Evolutionary conservation across 2,888 invertebrate species (phyloP), one percentile per base, ranked within the genome.

Genomic region (Cylloceria caligata): DNA sequence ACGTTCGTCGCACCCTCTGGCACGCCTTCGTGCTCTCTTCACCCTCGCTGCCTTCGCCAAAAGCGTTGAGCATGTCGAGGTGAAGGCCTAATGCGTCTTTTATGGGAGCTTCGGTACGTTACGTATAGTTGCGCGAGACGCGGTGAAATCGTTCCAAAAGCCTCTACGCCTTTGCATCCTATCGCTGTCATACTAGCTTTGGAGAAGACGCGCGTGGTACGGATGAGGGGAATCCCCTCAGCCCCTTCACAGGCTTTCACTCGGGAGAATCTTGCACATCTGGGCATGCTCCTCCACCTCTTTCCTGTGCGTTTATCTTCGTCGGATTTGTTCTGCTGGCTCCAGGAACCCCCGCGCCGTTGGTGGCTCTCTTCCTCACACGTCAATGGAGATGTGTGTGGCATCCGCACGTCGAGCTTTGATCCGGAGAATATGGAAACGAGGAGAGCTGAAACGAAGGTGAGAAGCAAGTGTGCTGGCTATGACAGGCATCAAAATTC

Each of bases 11-110:
- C 42, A 36, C 30, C 62, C 49, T 39, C 60, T 72, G 69, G 52
- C 67, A 21, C 60, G 39, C 57, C 30, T 62, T 34, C 57, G 42
- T 47, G 24, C 62, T 36, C 45, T 60, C 67, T 49, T 69, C 62
- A 36, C 62, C 67, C 79, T 34, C 73, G 42, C 27, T 30, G 45
- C 42, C 68, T 65, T 45, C 60, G 19, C 52, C 34, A 75, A 47
- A 34, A 80, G 79, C 81, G 73, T 42, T 55, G 62, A 81, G 83
- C 79, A 80, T 81, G 67, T 78, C 82, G 64, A 52, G 77, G 75
- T 80, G 85, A 81, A 83, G 83, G 77, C 83, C 81, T 85, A 85
- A 84, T 84, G 87, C 79, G 83, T 79, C 82, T 86, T 87, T 86
- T 85, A 86, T 86, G 73, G 77, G 78, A 75, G 80, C 75, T 83